Conservation (phyloP, 2,113 vertebrate species). For the Tyto alba region DNA sequence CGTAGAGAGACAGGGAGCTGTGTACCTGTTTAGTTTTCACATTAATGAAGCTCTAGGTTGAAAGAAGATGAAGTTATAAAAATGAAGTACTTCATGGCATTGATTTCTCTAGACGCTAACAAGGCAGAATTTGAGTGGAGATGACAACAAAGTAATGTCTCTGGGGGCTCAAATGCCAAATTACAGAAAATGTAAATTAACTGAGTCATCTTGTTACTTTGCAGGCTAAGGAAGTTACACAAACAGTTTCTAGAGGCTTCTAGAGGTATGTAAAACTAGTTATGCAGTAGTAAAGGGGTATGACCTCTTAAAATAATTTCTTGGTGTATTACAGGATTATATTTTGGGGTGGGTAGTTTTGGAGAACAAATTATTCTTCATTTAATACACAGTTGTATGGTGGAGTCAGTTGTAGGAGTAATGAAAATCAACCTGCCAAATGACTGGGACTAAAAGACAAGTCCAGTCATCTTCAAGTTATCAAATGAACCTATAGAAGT, state of each 20-base stretch:
- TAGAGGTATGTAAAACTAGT: background rate
- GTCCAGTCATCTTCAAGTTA: background rate
- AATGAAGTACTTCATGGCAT: conserved; percentile 11
- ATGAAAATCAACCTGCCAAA: background rate
- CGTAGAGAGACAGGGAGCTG: background rate
- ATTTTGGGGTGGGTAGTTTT: background rate
- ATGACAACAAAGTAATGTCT: conserved; percentile 37
- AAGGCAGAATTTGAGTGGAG: conserved; percentile 23
- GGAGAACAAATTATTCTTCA: background rate
- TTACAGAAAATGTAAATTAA: conserved; percentile 45
- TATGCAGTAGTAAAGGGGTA: background rate
- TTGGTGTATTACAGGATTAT: background rate
- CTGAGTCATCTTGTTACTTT: background rate
- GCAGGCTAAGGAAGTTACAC: background rate
- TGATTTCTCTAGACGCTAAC: conserved; percentile 27
- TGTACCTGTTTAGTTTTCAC: conserved; percentile 30
- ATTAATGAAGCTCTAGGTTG: conserved; percentile 17
- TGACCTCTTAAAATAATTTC: background rate
- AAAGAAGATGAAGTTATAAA: conserved; percentile 50
- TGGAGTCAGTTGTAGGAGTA: background rate
- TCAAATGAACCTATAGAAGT: background rate
- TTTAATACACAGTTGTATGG: background rate
- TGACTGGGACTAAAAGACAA: background rate
- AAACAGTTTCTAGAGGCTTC: conserved; percentile 1
- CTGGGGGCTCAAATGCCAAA: conserved; percentile 13